Percentiles rank a stretch among this genome's conserved stretches.
Evolutionary conservation across 1,140 invertebrate species (phyloP).

Genomic region (Euschistus heros): DNA sequence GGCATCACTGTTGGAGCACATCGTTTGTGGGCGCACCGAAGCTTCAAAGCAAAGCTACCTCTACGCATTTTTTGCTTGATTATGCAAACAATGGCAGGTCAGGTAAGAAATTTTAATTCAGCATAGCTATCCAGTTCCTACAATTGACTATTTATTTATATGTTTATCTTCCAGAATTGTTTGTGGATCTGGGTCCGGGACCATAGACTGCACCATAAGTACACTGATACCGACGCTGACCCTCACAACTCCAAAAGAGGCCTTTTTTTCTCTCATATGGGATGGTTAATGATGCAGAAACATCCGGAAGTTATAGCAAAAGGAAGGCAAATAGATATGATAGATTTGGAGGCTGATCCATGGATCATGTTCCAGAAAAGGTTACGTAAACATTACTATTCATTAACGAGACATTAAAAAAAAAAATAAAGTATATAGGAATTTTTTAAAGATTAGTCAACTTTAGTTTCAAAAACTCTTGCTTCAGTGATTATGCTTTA

Average conservation of each 20-base stretch:
- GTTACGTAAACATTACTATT: too few relatives aligned
- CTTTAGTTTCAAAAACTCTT: too few relatives aligned
- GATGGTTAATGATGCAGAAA: conserved; percentile 52
- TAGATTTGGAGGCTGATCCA: conserved; percentile 57
- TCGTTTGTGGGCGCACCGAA: conserved; percentile 79
- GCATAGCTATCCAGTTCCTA: too few relatives aligned
- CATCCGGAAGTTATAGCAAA: conserved; percentile 52
- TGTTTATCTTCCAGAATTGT: conserved; percentile 32
- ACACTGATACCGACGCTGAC: conserved; percentile 53
- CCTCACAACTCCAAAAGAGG: conserved; percentile 53
- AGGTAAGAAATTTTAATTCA: too few relatives aligned
- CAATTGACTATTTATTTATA: too few relatives aligned
- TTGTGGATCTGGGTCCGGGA: conserved; percentile 44
- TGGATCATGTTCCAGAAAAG: conserved; percentile 62
- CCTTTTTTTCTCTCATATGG: conserved; percentile 57
- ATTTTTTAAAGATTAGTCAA: too few relatives aligned
- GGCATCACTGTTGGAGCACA: conserved; percentile 80
- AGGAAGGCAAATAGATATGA: conserved; percentile 58
- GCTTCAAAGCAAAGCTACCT: conserved; percentile 61
- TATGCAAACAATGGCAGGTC: conserved; percentile 68
- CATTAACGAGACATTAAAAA: too few relatives aligned
- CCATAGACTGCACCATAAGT: conserved; percentile 54
- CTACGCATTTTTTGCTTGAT: conserved; percentile 65
- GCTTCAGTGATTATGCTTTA: too few relatives aligned
- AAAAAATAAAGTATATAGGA: too few relatives aligned